These are phyloP conservation scores for Callipepla californica DNA, from an alignment of 2,113 vertebrate genomes.

Conservation along the genomic window DNA sequence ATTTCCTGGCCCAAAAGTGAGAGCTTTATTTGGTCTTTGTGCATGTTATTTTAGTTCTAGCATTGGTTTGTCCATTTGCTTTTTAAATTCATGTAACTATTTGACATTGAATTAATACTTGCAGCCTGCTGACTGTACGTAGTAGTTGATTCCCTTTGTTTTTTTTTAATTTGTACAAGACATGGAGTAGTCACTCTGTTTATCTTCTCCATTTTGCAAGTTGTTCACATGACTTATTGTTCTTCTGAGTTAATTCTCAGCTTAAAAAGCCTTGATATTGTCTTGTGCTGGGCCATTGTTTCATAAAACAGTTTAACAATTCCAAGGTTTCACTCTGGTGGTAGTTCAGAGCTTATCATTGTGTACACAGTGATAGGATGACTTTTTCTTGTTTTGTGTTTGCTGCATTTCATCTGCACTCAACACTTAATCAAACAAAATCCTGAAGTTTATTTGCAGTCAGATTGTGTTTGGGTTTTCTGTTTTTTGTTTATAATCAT, in stretches of 20 bases:
- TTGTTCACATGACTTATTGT: not conserved
- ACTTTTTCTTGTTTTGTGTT: not conserved
- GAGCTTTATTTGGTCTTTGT: not conserved
- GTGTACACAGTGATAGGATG: not conserved
- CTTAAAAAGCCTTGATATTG: not conserved
- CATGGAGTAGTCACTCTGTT: not conserved
- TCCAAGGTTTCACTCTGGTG: not conserved
- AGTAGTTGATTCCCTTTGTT: not conserved
- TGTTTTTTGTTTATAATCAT: not conserved
- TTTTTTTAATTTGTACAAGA: not conserved
- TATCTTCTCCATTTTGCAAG: not conserved
- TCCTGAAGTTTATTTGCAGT: not conserved
- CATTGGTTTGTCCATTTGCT: not conserved
- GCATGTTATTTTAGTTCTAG: not conserved
- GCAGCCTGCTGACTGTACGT: not conserved
- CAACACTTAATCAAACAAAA: not conserved
- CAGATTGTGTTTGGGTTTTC: not conserved
- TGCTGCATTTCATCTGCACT: not conserved
- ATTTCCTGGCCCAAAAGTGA: not conserved
- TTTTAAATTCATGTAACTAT: not conserved
- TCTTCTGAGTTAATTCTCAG: not conserved
- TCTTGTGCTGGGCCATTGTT: not conserved
- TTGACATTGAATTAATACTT: not conserved
- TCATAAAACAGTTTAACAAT: not conserved
- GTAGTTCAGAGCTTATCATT: not conserved